Evolutionary conservation across 35 echinoderm and acorn worm species (phyloP).

Genomic region (Diadema setosum): DNA sequence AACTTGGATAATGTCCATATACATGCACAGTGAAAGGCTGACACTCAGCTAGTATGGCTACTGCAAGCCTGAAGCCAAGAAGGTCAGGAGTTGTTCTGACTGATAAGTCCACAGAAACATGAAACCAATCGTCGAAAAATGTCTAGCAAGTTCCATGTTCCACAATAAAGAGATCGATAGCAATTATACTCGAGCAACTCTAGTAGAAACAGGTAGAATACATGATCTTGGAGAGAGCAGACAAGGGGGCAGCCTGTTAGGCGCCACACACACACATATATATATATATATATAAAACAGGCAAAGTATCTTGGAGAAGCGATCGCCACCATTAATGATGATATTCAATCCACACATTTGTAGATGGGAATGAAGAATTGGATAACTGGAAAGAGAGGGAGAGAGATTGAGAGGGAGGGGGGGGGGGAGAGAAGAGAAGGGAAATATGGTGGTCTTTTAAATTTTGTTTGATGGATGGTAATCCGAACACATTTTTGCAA

Average conservation of each 20-base stretch:
- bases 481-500: too few relatives aligned
- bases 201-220: background rate
- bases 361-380: too few relatives aligned
- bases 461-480: too few relatives aligned
- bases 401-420: too few relatives aligned
- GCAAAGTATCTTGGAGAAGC: too few relatives aligned
- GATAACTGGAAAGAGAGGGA: too few relatives aligned
- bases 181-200: background rate
- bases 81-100: background rate
- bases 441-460: too few relatives aligned
- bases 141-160: background rate
- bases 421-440: too few relatives aligned
- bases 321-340: too few relatives aligned
- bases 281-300: too few relatives aligned
- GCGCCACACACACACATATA: too few relatives aligned
- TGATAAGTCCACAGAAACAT: background rate
- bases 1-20: background rate
- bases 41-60: background rate
- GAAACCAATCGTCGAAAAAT: background rate
- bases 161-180: background rate
- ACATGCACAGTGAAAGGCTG: background rate
- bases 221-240: background rate
- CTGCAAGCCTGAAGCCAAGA: background rate
- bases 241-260: background rate
- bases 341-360: too few relatives aligned